Evolutionary conservation across 2,113 vertebrate species (phyloP), one percentile per base, ranked within the genome.

Genomic region (Empidonax traillii): DNA sequence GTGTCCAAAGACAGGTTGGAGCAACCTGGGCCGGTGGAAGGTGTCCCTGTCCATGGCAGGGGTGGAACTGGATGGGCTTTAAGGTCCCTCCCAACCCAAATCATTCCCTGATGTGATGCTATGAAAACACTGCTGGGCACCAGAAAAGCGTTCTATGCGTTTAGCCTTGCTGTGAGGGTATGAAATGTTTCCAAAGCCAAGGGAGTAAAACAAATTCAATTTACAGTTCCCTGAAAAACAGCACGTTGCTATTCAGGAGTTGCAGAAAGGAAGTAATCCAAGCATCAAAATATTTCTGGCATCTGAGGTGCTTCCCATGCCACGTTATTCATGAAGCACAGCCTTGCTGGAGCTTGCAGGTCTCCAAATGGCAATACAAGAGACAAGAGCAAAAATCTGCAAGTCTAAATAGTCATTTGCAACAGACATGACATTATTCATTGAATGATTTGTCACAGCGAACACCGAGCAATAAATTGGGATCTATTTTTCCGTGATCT

Each of bases 381-480:
- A 95, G 77, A 51, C 59, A 96, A 0, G 13, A 88, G 52, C 39
- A 68, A 46, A 77, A 89, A 96, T 94, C 3, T 96, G 90, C 96
- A 94, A 96, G 79, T 96, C 93, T 92, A 87, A 96, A 92, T 44
- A 71, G 65, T 78, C 51, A 18, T 92, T 56, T 90, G 83, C 56
- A 71, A 65, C 51, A 56, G 72, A 88, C 76, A 52, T 14, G 79
- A 41, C 79, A 81, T 89, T 92, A 87, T 81, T 81, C 92, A 68
- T 39, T 13, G 68, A 86, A 75, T 20, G 65, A 93, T 88, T 41
- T 93, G 90, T 93, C 93, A 78, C 1, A 56, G 23, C 73, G 86
- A 93, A 86, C 90, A 89, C 61, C 37, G 41, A 92, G 92, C 79
- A 78, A 77, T 61, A 90, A 89, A 87, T 3, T 78, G 51, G 67